Conservation (phyloP, 2,113 vertebrate species). For the Thinocorus orbignyianus region DNA sequence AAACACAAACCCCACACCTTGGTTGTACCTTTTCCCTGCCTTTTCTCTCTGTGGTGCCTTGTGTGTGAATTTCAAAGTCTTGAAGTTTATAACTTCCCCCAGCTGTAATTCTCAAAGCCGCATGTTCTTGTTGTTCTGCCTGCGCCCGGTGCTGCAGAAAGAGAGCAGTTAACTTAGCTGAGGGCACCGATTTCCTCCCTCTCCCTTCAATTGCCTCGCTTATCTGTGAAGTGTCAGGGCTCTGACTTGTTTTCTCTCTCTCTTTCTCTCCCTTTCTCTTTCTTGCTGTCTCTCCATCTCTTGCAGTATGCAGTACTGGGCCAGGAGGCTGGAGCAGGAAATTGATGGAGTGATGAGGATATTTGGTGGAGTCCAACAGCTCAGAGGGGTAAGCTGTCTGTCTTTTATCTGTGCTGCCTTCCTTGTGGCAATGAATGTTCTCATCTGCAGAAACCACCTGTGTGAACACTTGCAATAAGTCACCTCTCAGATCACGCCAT, state of each 20-base stretch:
- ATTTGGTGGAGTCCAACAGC: constrained; percentile 93
- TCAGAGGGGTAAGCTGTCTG: constrained; percentile 86
- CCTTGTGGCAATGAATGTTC: background rate
- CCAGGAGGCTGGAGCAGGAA: constrained; percentile 95
- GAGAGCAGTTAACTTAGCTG: background rate
- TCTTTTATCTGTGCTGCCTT: background rate
- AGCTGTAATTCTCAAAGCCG: background rate
- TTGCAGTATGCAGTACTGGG: constrained; percentile 97
- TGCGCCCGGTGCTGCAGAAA: background rate
- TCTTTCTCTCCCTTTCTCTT: constrained; percentile 55
- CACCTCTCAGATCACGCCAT: background rate
- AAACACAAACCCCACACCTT: background rate
- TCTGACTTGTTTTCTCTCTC: constrained; percentile 39
- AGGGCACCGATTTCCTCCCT: background rate
- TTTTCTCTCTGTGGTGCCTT: background rate
- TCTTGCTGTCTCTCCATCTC: constrained; percentile 28
- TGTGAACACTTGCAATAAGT: background rate
- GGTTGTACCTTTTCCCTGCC: background rate
- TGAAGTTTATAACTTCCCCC: background rate
- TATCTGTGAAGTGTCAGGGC: constrained; percentile 62
- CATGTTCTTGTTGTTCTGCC: background rate
- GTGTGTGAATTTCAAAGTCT: background rate
- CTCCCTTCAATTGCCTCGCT: background rate
- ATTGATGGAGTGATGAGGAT: constrained; percentile 96
- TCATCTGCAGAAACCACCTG: background rate